Conservation (phyloP, 2,113 vertebrate species). For the Phrynocephalus versicolor region DNA sequence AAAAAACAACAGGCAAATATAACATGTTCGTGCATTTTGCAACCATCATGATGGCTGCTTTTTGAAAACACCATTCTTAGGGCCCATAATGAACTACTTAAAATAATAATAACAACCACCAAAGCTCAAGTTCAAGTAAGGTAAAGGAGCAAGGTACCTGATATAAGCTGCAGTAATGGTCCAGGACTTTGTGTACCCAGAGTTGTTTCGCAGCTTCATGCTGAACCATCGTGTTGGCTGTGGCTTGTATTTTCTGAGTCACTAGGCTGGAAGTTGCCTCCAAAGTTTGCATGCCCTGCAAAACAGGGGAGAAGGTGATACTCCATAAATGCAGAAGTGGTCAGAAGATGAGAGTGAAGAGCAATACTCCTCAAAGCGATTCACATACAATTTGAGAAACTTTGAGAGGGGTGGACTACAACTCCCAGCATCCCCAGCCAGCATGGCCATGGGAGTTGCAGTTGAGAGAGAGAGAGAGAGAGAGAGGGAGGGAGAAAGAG, state of each 20-base stretch:
- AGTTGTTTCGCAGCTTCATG: conserved; percentile 47
- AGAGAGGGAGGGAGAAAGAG: too few species aligned
- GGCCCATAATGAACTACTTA: too few species aligned
- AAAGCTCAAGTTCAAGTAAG: too few species aligned
- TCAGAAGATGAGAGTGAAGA: background rate
- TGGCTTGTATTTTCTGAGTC: background rate
- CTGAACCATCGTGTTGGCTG: conserved; percentile 56
- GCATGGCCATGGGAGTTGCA: too few species aligned
- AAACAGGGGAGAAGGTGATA: background rate
- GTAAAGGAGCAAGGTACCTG: conserved; percentile 29
- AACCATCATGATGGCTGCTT: too few species aligned
- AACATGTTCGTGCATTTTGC: too few species aligned
- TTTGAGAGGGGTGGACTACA: too few species aligned
- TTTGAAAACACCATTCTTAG: too few species aligned
- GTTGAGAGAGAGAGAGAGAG: too few species aligned
- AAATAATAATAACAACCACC: too few species aligned
- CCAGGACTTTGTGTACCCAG: conserved; percentile 50
- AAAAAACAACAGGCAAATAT: too few species aligned
- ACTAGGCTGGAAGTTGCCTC: accelerated
- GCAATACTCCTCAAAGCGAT: background rate
- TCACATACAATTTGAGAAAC: background rate
- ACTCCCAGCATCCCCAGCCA: too few species aligned
- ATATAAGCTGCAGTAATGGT: conserved; percentile 47
- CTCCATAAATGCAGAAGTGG: background rate
- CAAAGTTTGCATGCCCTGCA: background rate